A percentile compares a stretch with the other conserved stretches of the same genome.
These are phyloP conservation scores for Tetragonisca angustula DNA, from an alignment of 2,888 invertebrate genomes.

Conservation along the genomic window DNA sequence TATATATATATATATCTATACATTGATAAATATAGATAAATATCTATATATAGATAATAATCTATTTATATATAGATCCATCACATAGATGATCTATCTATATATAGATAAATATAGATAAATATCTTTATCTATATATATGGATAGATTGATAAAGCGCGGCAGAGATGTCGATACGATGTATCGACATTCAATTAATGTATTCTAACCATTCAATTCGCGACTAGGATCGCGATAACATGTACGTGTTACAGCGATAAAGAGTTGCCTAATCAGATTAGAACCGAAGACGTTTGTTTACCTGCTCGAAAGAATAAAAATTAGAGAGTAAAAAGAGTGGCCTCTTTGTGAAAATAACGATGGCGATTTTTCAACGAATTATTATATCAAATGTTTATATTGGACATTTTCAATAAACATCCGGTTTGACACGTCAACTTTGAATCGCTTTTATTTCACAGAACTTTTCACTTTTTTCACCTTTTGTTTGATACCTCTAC, in stretches of 20 bases:
- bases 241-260: neutral
- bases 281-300: neutral
- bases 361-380: slow-evolving; percentile 2
- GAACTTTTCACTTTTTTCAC: too few relatives aligned
- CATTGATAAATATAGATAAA: neutral
- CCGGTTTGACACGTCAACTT: neutral
- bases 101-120: too few relatives aligned
- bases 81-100: too few relatives aligned
- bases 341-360: neutral
- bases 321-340: too few relatives aligned
- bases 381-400: neutral
- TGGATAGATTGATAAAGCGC: neutral
- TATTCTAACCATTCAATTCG: slow-evolving; percentile 20
- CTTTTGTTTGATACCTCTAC: neutral
- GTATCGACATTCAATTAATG: too few relatives aligned
- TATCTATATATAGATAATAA: neutral
- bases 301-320: neutral
- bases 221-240: slow-evolving; percentile 30
- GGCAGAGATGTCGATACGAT: neutral
- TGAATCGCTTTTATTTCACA: too few relatives aligned
- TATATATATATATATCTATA: slow-evolving; percentile 43
- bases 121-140: slow-evolving; percentile 36
- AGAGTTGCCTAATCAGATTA: too few relatives aligned
- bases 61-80: too few relatives aligned
- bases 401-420: neutral